phyloP scores from a whole-genome alignment of 2,797 vertebrate genomes.

The Mormyrops attenuatus region DNA sequence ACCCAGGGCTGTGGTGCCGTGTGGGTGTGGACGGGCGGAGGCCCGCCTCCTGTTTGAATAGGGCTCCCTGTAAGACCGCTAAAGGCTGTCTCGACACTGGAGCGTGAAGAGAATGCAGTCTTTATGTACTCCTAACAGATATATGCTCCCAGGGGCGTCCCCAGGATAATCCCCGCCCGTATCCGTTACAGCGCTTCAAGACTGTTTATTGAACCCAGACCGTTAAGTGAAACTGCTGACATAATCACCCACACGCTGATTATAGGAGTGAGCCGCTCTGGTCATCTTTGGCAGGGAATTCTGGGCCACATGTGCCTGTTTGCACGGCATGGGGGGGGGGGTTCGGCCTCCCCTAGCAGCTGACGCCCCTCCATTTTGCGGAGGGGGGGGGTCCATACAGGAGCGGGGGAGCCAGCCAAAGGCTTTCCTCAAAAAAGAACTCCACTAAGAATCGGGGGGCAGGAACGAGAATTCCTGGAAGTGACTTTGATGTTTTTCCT shows the following conservation, averaged over 20 bases:
- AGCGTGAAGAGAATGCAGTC: neutral
- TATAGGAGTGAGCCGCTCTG: neutral
- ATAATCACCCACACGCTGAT: neutral
- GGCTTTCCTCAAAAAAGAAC: neutral
- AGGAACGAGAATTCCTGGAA: constrained; percentile 4
- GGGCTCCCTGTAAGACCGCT: neutral
- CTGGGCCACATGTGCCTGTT: neutral
- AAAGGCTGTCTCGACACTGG: neutral
- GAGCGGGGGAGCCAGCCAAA: neutral
- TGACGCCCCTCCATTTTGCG: neutral
- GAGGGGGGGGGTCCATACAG: neutral
- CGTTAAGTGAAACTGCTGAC: neutral
- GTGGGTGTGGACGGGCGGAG: neutral
- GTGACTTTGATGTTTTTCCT: neutral
- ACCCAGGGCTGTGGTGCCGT: neutral
- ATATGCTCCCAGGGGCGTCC: neutral
- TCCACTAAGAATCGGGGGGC: neutral
- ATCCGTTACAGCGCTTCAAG: neutral
- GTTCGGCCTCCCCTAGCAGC: neutral
- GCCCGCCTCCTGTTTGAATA: neutral
- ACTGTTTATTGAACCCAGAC: neutral
- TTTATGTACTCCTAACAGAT: neutral
- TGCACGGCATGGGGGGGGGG: neutral
- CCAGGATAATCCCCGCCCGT: neutral
- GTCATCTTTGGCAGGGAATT: neutral